These are phyloP conservation scores for Tipula unca DNA, from an alignment of 2,888 invertebrate genomes.

Conservation along the genomic window DNA sequence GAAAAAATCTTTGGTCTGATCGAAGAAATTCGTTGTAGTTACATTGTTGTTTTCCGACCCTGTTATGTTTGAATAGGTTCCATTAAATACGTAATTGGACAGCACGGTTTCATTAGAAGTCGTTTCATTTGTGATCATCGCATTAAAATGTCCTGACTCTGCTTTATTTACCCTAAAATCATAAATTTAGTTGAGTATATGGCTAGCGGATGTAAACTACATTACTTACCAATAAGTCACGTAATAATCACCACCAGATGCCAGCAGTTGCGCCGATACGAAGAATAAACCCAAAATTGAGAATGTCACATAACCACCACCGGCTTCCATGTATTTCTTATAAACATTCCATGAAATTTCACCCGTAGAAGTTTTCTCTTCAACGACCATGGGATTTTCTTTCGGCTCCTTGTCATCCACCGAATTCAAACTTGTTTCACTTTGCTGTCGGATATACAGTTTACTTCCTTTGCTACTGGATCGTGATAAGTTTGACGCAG, in stretches of 20 bases:
- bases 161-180: constrained; percentile 23
- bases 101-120: neutral
- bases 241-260: constrained; percentile 71
- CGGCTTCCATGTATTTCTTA: constrained; percentile 59
- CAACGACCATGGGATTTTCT: constrained; percentile 36
- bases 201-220: neutral
- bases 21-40: neutral
- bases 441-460: constrained; percentile 33
- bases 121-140: neutral
- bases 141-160: neutral
- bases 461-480: neutral
- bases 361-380: constrained; percentile 41
- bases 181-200: neutral
- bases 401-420: constrained; percentile 17
- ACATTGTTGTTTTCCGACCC: neutral
- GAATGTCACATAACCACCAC: constrained; percentile 56
- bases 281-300: constrained; percentile 53
- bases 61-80: neutral
- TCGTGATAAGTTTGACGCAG: neutral
- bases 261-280: constrained; percentile 56
- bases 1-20: neutral
- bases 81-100: neutral
- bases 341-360: constrained; percentile 49
- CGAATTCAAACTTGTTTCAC: neutral
- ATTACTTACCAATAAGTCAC: constrained; percentile 60